Percentiles rank a stretch among this genome's conserved stretches.
Evolutionary conservation across 2,888 invertebrate species (phyloP).

Genomic region (Nysson spinosus): DNA sequence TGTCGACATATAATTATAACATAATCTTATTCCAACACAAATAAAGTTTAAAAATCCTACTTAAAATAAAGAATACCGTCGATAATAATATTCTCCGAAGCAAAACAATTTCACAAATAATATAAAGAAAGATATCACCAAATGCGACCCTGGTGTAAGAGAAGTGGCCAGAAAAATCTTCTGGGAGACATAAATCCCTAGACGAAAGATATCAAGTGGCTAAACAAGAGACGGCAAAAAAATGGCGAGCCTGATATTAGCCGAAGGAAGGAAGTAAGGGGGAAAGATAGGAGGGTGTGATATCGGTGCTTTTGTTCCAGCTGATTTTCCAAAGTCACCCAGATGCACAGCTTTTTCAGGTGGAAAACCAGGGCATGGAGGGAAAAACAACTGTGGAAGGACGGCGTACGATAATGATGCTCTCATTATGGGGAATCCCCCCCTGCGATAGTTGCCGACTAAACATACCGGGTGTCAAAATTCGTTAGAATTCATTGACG

Average conservation of each 20-base stretch:
- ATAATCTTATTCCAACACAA: too few relatives aligned
- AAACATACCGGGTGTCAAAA: conserved; percentile 16
- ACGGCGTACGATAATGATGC: conserved; percentile 44
- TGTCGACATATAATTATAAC: too few relatives aligned
- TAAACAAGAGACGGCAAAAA: not conserved
- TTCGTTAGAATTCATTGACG: not conserved
- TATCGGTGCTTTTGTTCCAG: not conserved
- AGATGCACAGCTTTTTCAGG: conserved; percentile 5
- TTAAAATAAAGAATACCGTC: not conserved
- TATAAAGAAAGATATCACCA: not conserved
- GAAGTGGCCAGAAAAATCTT: not conserved
- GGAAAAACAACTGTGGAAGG: conserved; percentile 19
- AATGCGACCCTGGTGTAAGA: not conserved
- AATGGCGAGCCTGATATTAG: not conserved
- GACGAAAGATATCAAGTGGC: not conserved
- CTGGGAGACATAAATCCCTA: not conserved
- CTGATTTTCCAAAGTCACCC: conserved; percentile 32
- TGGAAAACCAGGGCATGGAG: conserved; percentile 16
- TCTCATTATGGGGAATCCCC: conserved; percentile 30
- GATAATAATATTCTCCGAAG: not conserved
- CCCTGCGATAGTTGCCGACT: not conserved
- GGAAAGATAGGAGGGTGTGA: not conserved
- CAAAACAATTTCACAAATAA: not conserved
- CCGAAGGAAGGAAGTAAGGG: not conserved
- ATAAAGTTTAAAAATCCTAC: too few relatives aligned